These are phyloP conservation scores for Alligator sinensis DNA, from an alignment of 2,113 vertebrate genomes.

Conservation along the genomic window DNA sequence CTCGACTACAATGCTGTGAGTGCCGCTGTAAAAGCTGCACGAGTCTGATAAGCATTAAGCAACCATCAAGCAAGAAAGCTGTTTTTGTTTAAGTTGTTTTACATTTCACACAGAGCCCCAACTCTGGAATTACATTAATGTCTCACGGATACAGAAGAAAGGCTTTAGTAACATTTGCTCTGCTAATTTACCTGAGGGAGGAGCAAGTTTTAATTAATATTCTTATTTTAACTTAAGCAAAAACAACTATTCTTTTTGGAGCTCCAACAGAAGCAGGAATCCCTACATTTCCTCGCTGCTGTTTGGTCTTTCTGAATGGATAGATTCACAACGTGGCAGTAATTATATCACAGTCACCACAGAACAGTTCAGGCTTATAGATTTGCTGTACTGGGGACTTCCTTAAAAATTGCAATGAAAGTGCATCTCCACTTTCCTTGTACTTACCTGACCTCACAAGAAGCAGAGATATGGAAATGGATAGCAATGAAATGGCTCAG, in stretches of 20 bases:
- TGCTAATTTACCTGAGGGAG: no score
- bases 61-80: not conserved
- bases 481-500: not conserved
- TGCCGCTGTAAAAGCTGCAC: not conserved
- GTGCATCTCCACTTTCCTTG: fast-evolving
- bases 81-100: not conserved
- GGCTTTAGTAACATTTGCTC: not conserved
- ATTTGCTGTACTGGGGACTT: not conserved
- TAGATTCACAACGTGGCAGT: fast-evolving
- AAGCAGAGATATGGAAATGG: not conserved
- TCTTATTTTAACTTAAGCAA: not conserved
- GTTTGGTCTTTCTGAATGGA: not conserved
- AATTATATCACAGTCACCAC: not conserved
- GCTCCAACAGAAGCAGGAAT: not conserved
- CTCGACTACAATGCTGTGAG: not conserved
- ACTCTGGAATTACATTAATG: not conserved
- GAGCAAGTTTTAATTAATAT: not conserved
- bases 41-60: not conserved
- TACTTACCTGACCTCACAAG: fast-evolving
- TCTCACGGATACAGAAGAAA: not conserved
- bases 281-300: not conserved
- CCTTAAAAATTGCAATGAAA: not conserved
- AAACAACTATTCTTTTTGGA: not conserved
- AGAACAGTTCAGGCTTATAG: not conserved
- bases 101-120: not conserved